Evolutionary conservation across 2,113 vertebrate genomes (phyloP).

Genomic region (Sterna hirundo): DNA sequence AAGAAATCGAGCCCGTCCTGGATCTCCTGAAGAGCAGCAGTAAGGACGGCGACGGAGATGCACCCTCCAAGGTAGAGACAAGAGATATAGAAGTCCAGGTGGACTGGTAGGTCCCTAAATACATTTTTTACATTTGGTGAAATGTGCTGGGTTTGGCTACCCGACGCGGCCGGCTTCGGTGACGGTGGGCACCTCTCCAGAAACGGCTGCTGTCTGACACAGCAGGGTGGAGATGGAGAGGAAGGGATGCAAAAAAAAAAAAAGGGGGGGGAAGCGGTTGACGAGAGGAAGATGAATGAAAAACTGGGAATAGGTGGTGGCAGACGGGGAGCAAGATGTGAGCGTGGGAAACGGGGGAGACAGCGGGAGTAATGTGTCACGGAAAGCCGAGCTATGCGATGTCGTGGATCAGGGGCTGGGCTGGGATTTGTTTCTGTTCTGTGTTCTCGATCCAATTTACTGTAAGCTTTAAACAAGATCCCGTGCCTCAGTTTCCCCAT

Average conservation of each 20-base stretch:
- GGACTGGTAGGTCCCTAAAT: constrained; percentile 83
- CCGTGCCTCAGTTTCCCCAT: not conserved
- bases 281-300: not conserved
- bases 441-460: accelerated
- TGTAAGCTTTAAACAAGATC: not conserved
- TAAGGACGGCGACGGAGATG: constrained; percentile 77
- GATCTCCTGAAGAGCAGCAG: constrained; percentile 83
- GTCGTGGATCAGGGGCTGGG: accelerated
- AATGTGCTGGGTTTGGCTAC: not conserved
- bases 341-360: accelerated
- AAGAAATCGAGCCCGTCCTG: constrained; percentile 92
- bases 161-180: accelerated
- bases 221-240: not conserved
- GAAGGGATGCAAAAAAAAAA: not conserved
- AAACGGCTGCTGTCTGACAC: not conserved
- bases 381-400: not conserved
- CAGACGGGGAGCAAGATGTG: not conserved
- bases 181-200: not conserved
- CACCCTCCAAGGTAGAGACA: constrained; percentile 75
- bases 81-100: constrained; percentile 90
- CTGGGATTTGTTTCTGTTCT: not conserved
- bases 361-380: accelerated
- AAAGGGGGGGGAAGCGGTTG: accelerated
- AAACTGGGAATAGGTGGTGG: not conserved
- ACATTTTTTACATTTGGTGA: not conserved